A percentile compares a stretch with the other conserved stretches of the same genome.
Evolutionary conservation across 2,113 vertebrate genomes (phyloP).

Genomic region (Larimichthys polyactis): DNA sequence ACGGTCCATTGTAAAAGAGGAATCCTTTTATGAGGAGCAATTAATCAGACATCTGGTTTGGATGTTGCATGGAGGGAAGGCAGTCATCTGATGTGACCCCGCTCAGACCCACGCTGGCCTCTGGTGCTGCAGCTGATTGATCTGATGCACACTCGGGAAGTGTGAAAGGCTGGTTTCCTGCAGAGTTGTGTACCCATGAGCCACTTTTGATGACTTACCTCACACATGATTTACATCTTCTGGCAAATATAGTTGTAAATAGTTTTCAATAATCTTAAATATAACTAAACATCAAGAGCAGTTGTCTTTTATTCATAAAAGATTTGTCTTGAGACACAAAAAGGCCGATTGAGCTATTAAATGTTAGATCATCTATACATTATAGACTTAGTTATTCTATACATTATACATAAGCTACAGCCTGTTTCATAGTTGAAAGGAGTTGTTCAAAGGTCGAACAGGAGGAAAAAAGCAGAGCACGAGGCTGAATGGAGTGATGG

Average conservation of each 20-base stretch:
- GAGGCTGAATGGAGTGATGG: conserved; percentile 56
- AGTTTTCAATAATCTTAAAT: background rate
- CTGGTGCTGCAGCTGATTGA: conserved; percentile 49
- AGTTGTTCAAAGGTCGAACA: background rate
- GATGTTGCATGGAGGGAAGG: conserved; percentile 57
- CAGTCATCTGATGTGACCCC: conserved; percentile 60
- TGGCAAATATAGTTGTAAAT: conserved; percentile 7
- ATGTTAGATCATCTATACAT: background rate
- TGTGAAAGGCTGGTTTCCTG: conserved; percentile 41
- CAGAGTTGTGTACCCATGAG: conserved; percentile 31
- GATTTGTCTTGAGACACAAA: conserved; percentile 10
- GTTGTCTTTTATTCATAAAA: background rate
- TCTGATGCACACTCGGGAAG: conserved; percentile 59
- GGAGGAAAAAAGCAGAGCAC: conserved; percentile 8
- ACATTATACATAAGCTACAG: background rate
- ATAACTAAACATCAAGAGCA: conserved; percentile 2
- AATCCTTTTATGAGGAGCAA: conserved; percentile 77
- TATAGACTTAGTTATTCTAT: background rate
- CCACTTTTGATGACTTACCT: background rate
- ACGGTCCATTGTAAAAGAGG: conserved; percentile 70
- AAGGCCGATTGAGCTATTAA: background rate
- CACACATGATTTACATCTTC: conserved; percentile 8
- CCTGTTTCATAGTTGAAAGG: conserved; percentile 9
- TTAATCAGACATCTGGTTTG: conserved; percentile 78
- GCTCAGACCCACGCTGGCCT: conserved; percentile 49